These are phyloP conservation scores for Henicopernis longicauda DNA, from an alignment of 2,113 vertebrate genomes.

Conservation along the genomic window DNA sequence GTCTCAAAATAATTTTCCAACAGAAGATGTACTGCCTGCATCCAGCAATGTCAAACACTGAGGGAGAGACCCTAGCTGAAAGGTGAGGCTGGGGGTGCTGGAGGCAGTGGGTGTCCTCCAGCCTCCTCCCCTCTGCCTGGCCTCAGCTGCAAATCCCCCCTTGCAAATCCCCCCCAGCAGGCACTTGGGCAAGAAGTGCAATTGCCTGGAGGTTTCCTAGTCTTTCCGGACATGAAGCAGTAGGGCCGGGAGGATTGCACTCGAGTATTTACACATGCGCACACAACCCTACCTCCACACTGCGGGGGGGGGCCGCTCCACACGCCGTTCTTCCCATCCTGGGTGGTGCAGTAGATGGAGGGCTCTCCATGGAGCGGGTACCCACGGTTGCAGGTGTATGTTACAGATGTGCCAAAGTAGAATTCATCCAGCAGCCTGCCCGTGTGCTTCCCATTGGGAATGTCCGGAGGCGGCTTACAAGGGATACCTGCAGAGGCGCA, in stretches of 20 bases:
- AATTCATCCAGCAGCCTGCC: neutral
- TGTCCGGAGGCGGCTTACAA: conserved; percentile 45
- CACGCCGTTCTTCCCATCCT: conserved; percentile 29
- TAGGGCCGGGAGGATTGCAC: rapidly evolving
- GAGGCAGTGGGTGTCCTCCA: rapidly evolving
- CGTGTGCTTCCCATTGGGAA: conserved; percentile 43
- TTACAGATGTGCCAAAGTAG: conserved; percentile 37
- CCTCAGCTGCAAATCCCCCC: neutral
- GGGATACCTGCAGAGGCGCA: conserved; percentile 50
- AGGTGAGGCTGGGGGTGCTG: neutral
- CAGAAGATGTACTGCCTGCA: neutral
- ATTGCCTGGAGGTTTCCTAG: rapidly evolving
- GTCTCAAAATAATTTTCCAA: neutral
- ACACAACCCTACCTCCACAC: conserved; percentile 17
- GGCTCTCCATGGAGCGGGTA: conserved; percentile 29
- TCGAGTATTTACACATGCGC: rapidly evolving
- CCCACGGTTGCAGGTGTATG: conserved; percentile 16
- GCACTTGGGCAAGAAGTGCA: neutral
- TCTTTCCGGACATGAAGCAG: rapidly evolving
- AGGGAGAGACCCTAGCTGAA: neutral
- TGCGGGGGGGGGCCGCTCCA: conserved; percentile 43
- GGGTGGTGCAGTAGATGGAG: conserved; percentile 62
- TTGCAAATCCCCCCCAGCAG: neutral
- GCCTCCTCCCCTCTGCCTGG: neutral
- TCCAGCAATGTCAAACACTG: rapidly evolving